Conservation (phyloP, 2,888 invertebrate genomes). For the Oscheius onirici region DNA sequence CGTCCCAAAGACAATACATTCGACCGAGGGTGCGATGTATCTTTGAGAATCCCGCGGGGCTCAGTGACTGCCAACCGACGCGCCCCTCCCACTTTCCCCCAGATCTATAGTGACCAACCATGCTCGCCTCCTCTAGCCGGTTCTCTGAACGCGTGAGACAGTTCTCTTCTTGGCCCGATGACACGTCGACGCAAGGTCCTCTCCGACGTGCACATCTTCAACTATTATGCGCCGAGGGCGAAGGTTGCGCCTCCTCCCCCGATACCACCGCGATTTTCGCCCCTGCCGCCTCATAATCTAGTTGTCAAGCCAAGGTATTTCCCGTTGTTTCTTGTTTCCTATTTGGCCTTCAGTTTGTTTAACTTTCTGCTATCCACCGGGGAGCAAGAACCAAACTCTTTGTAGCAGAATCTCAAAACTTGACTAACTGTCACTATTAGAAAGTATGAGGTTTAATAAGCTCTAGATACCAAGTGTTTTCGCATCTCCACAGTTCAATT, state of each 20-base stretch:
- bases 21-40: slow-evolving; percentile 9
- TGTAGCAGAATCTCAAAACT: too few relatives aligned
- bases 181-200: slow-evolving; percentile 33
- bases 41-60: slow-evolving; percentile 28
- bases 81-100: slow-evolving; percentile 14
- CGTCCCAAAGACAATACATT: slow-evolving; percentile 18
- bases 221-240: slow-evolving; percentile 39
- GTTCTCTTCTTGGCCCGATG: not conserved
- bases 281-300: slow-evolving; percentile 30
- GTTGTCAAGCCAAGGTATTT: slow-evolving; percentile 14
- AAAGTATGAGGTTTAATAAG: too few relatives aligned
- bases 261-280: slow-evolving; percentile 19
- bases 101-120: not conserved
- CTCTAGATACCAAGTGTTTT: too few relatives aligned
- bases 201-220: slow-evolving; percentile 48
- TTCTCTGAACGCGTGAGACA: slow-evolving; percentile 1
- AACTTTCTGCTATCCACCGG: too few relatives aligned
- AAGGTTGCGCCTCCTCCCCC: slow-evolving; percentile 27
- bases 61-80: not conserved
- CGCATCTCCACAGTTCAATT: too few relatives aligned
- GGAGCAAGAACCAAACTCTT: too few relatives aligned
- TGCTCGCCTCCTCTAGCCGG: slow-evolving; percentile 20
- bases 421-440: too few relatives aligned
- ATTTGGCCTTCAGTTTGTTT: too few relatives aligned
- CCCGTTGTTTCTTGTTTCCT: too few relatives aligned